Base-by-base conservation (phyloP, 2,797 vertebrate genomes). In the Saxicola maurus region DNA sequence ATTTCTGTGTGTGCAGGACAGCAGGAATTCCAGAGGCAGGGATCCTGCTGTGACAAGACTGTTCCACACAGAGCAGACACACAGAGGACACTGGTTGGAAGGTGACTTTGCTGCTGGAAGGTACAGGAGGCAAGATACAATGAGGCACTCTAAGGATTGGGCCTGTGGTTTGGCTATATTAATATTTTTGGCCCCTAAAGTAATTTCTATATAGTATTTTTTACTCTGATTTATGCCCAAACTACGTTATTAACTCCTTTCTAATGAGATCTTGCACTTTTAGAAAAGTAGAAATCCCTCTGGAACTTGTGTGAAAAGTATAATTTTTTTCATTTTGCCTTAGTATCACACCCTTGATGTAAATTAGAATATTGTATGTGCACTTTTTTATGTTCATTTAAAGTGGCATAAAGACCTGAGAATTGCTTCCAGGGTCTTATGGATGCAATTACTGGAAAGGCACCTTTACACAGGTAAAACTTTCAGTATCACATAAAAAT, bases 1-100 rank as follows among this genome's bases (percentile, higher is more conserved):
- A 45, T 31, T 65, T 75, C 19, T 81, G 30, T 82, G 74, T 62
- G 74, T 91, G 76, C 73, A 95, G 94, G 80, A 42, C 48, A 6
- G 49, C 62, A 28, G 71, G 17, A 48, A 35, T 57, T 79, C 75
- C 67, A 64, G 31, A 37, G 49, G 38, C 57, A 37, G 19, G 6
- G 75, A 20, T 17, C 21, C 21, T 52, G 19, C 56, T 52, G 64
- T 56, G 59, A 45, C 31, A 25, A 28, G 35, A 10, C 1, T 9
- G 10, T 25, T 3, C 48, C 43, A 30, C 0, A 0, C 37, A 49
- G 80, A 83, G 87, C 78, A 51, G 45, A 19, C 11, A 3, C 5
- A 6, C n/a, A 67, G 17, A 38, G 31, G 51, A 68, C 12, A 6
- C 19, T 28, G 16, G 9, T 0, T 8, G 3, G 81, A 64, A 74